Base-by-base conservation (phyloP, 2,888 invertebrate species). In the Tachina lurida region DNA sequence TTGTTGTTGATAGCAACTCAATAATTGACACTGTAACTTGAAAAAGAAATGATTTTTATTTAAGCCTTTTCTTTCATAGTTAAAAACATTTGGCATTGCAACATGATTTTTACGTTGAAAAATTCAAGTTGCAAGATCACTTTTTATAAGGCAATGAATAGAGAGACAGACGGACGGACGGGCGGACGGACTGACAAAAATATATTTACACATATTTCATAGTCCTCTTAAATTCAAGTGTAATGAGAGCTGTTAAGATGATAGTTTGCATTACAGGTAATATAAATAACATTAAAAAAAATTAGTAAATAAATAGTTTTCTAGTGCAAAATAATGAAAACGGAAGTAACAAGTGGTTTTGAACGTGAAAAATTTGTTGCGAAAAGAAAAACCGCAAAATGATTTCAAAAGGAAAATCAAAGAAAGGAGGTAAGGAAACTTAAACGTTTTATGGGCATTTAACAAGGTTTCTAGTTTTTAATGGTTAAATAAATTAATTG, bases 1-100 rank as follows among this genome's bases (percentile, higher is more conserved):
- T 79, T 84, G 13, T 79, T 84, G 10, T 39, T 19, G 17, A 47
- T 68, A 68, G 41, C 10, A 45, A 71, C 49, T 62, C 45, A 43
- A 63, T 62, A 70, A 70, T 70, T 84, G 84, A 79, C 79, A 84
- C 79, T 84, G 84, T 70, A 52, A 84, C 84, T 70, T 84, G 75
- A 75, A 79, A 70, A 67, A 39, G 43, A 60, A 68, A 82, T 47
- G 15, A 45, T 2, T 17, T 41, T 49, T 31, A 22, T 41, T 39
- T 12, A 17, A 39, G 52, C n/a, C 5, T 39, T 63, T 31, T 39
- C 10, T 17, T 22, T 45, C 15, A 22, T 13, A 47, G 1, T 10
- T 19, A 43, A 63, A n/a, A 49, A 19, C n/a, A 58, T 73, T 78
- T 84, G 67, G 52, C 47, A 74, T 68, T 68, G 62, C 68, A 76